Base-by-base conservation (phyloP, 2,888 invertebrate species). In the Cephus sareptanus region DNA sequence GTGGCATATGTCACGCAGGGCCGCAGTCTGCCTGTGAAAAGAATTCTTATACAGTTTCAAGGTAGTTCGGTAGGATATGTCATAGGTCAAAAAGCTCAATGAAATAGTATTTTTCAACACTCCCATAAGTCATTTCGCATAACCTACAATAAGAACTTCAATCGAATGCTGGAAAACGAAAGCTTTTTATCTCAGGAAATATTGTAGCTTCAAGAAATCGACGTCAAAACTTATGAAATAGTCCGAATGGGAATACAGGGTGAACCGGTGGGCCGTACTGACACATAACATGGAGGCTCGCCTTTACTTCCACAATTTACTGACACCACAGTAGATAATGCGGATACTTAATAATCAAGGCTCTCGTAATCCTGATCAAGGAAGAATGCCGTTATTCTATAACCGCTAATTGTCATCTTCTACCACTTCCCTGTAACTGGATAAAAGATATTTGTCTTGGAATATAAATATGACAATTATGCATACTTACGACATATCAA, bases 1-100 rank as follows among this genome's bases (percentile, higher is more conserved):
- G 76, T 78, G 81, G 81, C 84, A 83, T 85, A 86, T 86, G 85
- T 86, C 85, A 86, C 81, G 82, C 85, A 85, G 83, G 85, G 85
- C 82, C 85, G 83, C 81, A 85, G 56, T 56, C 9, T 23, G 23
- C 23, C 23, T 15, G 9, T 56, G 23, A 56, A 56, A 56, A 23
- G 9, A 56, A 56, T 56, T 56, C 56, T 23, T 9, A 9, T 56
- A 56, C 23, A 56, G 15, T 56, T 23, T 56, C 56, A 56, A 56
- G 56, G 56, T 56, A 23, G 56, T 56, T 23, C 56, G 9, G 9
- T 23, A 23, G 9, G 9, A 23, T 9, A 56, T 56, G 56, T 56
- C 56, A 56, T 23, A 56, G 23, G 56, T 56, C 56, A 23, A 56
- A 23, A 56, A 56, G 56, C 56, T 56, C 56, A 56, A 56, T 23